A percentile compares a stretch with the other conserved stretches of the same genome.
phyloP scores from a whole-genome alignment of 2,888 invertebrate genomes.

The Ashinkailepas kermadecensis region DNA sequence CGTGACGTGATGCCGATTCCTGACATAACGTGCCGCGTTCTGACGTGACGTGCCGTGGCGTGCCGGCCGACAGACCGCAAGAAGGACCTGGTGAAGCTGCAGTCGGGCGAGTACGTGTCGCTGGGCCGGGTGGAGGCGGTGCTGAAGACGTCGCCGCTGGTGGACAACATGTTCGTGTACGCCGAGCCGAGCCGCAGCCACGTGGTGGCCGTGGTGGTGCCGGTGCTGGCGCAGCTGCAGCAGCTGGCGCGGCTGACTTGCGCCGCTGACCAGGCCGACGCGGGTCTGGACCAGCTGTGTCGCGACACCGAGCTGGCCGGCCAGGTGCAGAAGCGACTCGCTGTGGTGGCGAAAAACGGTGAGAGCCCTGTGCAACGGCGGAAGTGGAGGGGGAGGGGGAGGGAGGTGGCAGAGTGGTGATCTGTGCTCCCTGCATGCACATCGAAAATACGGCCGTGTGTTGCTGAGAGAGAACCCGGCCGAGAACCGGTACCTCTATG shows the following conservation, averaged over 20 bases:
- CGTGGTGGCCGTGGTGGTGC: constrained; percentile 85
- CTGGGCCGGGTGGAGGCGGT: constrained; percentile 52
- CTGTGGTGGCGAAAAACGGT: constrained; percentile 80
- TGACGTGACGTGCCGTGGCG: no score
- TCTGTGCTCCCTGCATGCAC: no score
- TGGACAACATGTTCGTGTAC: constrained; percentile 96
- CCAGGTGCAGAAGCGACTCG: constrained; percentile 73
- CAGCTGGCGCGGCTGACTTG: constrained; percentile 30
- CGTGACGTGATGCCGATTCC: no score
- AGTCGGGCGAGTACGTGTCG: constrained; percentile 96
- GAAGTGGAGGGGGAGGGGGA: no score
- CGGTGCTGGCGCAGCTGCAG: constrained; percentile 49
- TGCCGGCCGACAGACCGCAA: constrained; percentile 76
- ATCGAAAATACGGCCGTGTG: no score
- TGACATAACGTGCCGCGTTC: no score
- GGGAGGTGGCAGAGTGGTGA: no score
- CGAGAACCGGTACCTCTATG: no score
- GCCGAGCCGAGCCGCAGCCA: constrained; percentile 78
- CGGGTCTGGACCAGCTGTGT: constrained; percentile 59
- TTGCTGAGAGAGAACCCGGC: no score
- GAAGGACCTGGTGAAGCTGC: constrained; percentile 96
- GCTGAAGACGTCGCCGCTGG: constrained; percentile 59
- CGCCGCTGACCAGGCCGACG: constrained; percentile 51
- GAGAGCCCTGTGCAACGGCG: constrained; percentile 38
- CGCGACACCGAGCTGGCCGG: constrained; percentile 61